Evolutionary conservation across 2,113 vertebrate genomes (phyloP).

Genomic region (Rostratula benghalensis): DNA sequence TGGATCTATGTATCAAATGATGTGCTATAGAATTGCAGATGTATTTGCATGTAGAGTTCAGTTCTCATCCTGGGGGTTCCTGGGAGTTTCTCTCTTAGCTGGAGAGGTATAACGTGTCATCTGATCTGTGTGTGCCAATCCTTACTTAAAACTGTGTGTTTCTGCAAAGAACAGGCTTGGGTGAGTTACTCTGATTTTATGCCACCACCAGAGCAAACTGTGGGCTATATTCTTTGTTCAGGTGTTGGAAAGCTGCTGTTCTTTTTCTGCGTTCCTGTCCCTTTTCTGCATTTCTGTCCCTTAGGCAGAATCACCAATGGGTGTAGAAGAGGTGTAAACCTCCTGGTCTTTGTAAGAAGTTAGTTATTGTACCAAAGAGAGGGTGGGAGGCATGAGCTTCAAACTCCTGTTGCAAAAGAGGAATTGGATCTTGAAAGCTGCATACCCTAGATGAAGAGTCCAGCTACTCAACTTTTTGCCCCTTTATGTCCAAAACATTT

Average conservation of each 20-base stretch:
- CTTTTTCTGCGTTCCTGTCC: not conserved
- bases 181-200: not conserved
- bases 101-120: not conserved
- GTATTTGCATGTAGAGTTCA: not conserved
- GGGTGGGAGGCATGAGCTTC: not conserved
- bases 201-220: not conserved
- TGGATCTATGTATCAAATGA: not conserved
- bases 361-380: not conserved
- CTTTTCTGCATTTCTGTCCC: not conserved
- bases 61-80: not conserved
- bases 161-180: not conserved
- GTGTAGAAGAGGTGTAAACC: not conserved
- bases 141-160: not conserved
- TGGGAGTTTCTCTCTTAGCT: not conserved
- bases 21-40: accelerated
- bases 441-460: not conserved
- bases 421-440: not conserved
- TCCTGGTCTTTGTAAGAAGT: not conserved
- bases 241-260: not conserved
- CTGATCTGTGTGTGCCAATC: not conserved
- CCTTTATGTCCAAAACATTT: not conserved
- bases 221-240: not conserved
- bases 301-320: not conserved
- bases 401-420: not conserved
- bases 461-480: not conserved